Percentiles rank a stretch among this genome's conserved stretches.
phyloP scores from a whole-genome alignment of 2,113 vertebrate genomes.

The Felis chaus region DNA sequence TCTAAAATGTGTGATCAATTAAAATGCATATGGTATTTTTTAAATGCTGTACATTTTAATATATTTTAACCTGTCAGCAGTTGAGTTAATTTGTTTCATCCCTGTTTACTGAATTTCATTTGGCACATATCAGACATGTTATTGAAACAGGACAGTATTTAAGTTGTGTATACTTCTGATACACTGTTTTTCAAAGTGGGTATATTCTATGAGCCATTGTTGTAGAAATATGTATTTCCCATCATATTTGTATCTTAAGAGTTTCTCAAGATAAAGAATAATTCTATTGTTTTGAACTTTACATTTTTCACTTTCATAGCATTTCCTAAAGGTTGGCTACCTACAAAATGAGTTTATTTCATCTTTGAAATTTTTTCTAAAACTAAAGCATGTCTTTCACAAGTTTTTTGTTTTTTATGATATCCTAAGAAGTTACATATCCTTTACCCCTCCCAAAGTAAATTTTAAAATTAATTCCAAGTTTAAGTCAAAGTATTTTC shows the following conservation, averaged over 20 bases:
- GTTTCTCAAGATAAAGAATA: constrained; percentile 46
- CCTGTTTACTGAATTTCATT: constrained; percentile 1
- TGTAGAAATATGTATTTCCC: constrained; percentile 42
- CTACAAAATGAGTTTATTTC: constrained; percentile 36
- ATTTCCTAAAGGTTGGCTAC: constrained; percentile 27
- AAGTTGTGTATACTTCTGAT: neutral
- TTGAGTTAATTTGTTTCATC: constrained; percentile 8
- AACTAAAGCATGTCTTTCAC: constrained; percentile 11
- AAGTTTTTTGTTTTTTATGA: constrained; percentile 43
- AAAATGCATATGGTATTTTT: neutral
- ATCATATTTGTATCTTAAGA: neutral
- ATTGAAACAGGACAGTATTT: neutral
- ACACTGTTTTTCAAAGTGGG: neutral
- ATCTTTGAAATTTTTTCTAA: constrained; percentile 32
- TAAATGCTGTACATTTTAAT: neutral
- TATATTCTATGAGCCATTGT: neutral
- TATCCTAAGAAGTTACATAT: neutral
- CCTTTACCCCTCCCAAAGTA: constrained; percentile 6
- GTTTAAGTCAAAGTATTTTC: constrained; percentile 51
- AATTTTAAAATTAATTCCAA: neutral
- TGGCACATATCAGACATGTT: neutral
- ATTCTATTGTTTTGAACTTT: constrained; percentile 13
- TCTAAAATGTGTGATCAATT: constrained; percentile 36
- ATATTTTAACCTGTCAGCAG: neutral
- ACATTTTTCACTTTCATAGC: constrained; percentile 36